phyloP scores from a whole-genome alignment of 1,140 invertebrate species.

The Atta cephalotes region DNA sequence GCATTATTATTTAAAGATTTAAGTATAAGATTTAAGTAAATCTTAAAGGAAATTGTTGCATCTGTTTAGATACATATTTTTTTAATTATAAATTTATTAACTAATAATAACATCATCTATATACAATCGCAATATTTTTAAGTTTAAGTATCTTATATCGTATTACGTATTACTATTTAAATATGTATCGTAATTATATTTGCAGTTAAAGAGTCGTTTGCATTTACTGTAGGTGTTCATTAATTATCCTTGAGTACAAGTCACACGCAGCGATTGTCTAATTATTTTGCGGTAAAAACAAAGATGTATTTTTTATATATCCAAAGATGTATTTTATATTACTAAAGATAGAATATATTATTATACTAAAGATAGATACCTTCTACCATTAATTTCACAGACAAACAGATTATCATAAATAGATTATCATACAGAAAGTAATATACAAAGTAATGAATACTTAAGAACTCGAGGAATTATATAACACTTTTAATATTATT shows the following conservation, averaged over 20 bases:
- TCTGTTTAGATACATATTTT: background rate
- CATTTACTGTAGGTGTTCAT: conserved; percentile 3
- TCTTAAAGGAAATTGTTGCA: background rate
- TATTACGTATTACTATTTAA: background rate
- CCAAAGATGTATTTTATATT: background rate
- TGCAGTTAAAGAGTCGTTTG: conserved; percentile 34
- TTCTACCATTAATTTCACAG: background rate
- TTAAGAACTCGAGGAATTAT: background rate
- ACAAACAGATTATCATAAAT: background rate
- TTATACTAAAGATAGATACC: background rate
- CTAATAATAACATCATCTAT: background rate
- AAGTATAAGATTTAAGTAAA: no score
- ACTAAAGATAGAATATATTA: background rate
- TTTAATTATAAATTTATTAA: background rate
- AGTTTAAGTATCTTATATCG: background rate
- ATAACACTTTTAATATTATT: background rate
- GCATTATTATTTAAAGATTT: background rate
- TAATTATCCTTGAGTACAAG: background rate
- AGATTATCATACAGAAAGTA: background rate
- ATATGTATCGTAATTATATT: background rate
- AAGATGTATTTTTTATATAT: no score
- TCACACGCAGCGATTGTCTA: conserved; percentile 9
- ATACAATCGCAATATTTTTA: background rate
- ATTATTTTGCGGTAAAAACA: background rate
- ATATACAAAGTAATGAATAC: background rate